Evolutionary conservation across 2,888 invertebrate genomes (phyloP).

Genomic region (Amphipyra berbera): DNA sequence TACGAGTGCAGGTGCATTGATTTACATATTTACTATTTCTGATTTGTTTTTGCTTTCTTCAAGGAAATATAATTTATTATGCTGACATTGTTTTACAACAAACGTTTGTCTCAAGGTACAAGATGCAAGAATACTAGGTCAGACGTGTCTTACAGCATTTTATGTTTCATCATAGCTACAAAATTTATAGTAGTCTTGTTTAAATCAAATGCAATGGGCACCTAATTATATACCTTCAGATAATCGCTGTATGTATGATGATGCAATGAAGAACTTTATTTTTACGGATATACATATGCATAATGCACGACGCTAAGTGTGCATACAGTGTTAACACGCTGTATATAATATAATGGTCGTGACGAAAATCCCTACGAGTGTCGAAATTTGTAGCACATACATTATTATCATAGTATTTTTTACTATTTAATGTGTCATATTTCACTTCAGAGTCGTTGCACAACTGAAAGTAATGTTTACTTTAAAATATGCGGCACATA

Average conservation of each 20-base stretch:
- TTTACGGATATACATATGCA: slow-evolving; percentile 22
- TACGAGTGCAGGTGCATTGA: slow-evolving; percentile 84
- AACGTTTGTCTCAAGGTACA: slow-evolving; percentile 49
- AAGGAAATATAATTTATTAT: slow-evolving; percentile 28
- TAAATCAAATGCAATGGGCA: slow-evolving; percentile 30
- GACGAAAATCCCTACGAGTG: slow-evolving; percentile 22
- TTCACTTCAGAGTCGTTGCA: slow-evolving; percentile 34
- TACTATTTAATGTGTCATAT: slow-evolving; percentile 17
- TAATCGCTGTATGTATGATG: slow-evolving; percentile 38
- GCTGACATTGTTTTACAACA: slow-evolving; percentile 35
- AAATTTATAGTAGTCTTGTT: slow-evolving; percentile 14
- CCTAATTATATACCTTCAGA: slow-evolving; percentile 30
- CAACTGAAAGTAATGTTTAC: slow-evolving; percentile 52
- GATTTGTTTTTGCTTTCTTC: slow-evolving; percentile 63
- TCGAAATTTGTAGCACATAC: slow-evolving; percentile 28
- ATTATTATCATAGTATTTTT: slow-evolving; percentile 19
- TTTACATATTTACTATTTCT: slow-evolving; percentile 72
- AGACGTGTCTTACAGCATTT: slow-evolving; percentile 33
- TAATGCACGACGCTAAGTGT: slow-evolving; percentile 12
- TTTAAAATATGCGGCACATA: slow-evolving; percentile 54
- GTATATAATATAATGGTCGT: slow-evolving; percentile 25
- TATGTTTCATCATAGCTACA: slow-evolving; percentile 17
- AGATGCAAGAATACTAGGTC: slow-evolving; percentile 44
- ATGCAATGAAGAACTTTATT: slow-evolving; percentile 36
- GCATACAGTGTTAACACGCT: slow-evolving; percentile 18